Percentiles rank a stretch among this genome's conserved stretches.
These are phyloP conservation scores for Hylia prasina DNA, from an alignment of 2,113 vertebrate genomes.

Conservation along the genomic window DNA sequence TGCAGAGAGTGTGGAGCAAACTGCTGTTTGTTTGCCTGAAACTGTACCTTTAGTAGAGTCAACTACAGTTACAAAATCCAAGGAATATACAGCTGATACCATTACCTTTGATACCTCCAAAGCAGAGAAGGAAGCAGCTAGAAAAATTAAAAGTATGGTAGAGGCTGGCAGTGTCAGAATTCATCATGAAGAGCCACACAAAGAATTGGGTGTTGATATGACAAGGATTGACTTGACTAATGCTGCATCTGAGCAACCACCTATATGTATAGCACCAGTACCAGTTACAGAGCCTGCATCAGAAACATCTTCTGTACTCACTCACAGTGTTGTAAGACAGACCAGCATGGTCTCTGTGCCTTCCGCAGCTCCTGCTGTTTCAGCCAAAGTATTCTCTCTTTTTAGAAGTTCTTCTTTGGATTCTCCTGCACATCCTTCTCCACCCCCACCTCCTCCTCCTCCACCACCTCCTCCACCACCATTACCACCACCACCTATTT, in stretches of 20 bases:
- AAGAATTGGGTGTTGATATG: constrained; percentile 34
- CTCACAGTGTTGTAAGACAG: constrained; percentile 63
- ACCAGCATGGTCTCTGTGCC: constrained; percentile 41
- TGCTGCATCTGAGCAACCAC: constrained; percentile 12
- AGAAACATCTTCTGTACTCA: constrained; percentile 59
- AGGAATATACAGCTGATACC: neutral
- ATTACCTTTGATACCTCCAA: constrained; percentile 5
- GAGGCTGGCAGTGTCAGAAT: constrained; percentile 47
- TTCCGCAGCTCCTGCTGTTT: constrained; percentile 65
- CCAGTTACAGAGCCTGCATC: constrained; percentile 37
- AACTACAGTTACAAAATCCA: neutral
- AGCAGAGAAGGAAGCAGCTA: constrained; percentile 45
- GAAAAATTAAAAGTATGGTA: constrained; percentile 33
- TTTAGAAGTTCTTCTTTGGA: constrained; percentile 78
- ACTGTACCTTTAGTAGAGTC: constrained; percentile 23
- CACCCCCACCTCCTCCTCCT: constrained; percentile 34
- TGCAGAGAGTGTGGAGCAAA: constrained; percentile 61
- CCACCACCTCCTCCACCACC: constrained; percentile 77
- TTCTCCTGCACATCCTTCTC: constrained; percentile 61
- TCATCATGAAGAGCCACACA: constrained; percentile 59
- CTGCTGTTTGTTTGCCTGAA: constrained; percentile 75
- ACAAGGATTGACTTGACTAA: constrained; percentile 16
- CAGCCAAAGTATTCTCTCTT: constrained; percentile 76
- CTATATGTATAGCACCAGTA: neutral
- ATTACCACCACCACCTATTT: constrained; percentile 70